phyloP scores from a whole-genome alignment of 2,888 invertebrate species.

The Rhingia rostrata region DNA sequence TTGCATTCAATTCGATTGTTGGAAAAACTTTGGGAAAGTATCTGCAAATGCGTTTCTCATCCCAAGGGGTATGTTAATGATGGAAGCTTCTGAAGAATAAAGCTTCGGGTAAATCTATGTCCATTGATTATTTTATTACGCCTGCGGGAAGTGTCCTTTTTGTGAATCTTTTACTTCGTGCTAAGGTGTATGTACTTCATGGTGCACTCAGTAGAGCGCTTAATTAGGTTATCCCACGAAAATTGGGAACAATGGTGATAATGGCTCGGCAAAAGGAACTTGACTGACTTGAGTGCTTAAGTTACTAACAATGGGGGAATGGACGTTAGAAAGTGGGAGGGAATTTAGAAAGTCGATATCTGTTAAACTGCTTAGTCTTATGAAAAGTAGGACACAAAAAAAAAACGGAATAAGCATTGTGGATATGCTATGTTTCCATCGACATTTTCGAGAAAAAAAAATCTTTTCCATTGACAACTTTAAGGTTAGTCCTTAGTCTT shows the following conservation, averaged over 20 bases:
- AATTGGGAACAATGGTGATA: not conserved
- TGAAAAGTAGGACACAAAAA: too few relatives aligned
- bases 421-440: too few relatives aligned
- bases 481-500: too few relatives aligned
- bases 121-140: constrained; percentile 1
- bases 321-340: too few relatives aligned
- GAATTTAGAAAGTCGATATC: too few relatives aligned
- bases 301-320: too few relatives aligned
- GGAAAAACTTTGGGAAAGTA: constrained; percentile 19
- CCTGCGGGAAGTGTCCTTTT: not conserved
- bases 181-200: not conserved
- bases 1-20: constrained; percentile 31
- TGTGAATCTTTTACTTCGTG: not conserved
- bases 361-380: too few relatives aligned
- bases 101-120: constrained; percentile 1
- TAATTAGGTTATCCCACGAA: constrained; percentile 14
- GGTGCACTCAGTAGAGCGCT: constrained; percentile 26
- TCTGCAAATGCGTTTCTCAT: constrained; percentile 25
- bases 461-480: too few relatives aligned
- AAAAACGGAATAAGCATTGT: too few relatives aligned
- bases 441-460: too few relatives aligned
- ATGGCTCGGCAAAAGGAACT: not conserved
- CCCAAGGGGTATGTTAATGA: not conserved
- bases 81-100: not conserved
- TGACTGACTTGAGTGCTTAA: not conserved